Evolutionary conservation across 2,113 vertebrate species (phyloP).

Genomic region (Pelecanus crispus): DNA sequence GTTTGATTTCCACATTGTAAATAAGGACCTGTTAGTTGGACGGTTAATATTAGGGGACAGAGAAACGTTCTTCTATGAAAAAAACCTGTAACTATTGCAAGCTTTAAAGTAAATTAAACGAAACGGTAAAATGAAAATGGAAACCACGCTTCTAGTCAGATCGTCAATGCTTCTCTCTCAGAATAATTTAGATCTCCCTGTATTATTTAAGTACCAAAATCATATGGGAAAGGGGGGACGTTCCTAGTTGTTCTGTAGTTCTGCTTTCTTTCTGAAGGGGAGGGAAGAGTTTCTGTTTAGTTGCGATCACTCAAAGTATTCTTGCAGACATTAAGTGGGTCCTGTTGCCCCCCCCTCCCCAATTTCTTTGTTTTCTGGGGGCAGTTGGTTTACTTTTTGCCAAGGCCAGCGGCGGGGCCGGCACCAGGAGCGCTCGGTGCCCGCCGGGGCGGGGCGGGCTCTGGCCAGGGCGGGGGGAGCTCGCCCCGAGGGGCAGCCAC

Average conservation of each 20-base stretch:
- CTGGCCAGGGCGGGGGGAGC: neutral
- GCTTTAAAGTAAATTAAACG: neutral
- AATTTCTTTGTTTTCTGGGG: neutral
- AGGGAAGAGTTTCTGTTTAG: neutral
- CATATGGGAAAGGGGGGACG: neutral
- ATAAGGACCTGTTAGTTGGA: neutral
- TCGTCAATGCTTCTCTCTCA: neutral
- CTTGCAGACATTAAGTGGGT: neutral
- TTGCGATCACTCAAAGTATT: neutral
- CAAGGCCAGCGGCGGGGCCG: neutral
- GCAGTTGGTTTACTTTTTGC: neutral
- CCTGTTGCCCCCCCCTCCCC: accelerated
- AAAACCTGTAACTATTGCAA: neutral
- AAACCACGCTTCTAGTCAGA: neutral
- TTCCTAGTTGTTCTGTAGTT: neutral
- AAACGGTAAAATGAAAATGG: neutral
- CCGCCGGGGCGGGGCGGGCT: neutral
- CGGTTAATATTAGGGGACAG: neutral
- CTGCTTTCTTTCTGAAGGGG: neutral
- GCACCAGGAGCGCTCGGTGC: neutral
- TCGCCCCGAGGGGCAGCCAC: neutral
- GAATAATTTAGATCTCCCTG: neutral
- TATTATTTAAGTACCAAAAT: neutral
- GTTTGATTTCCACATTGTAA: neutral
- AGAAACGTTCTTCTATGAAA: neutral